phyloP scores from a whole-genome alignment of 2,797 vertebrate species.

The Picus viridis region DNA sequence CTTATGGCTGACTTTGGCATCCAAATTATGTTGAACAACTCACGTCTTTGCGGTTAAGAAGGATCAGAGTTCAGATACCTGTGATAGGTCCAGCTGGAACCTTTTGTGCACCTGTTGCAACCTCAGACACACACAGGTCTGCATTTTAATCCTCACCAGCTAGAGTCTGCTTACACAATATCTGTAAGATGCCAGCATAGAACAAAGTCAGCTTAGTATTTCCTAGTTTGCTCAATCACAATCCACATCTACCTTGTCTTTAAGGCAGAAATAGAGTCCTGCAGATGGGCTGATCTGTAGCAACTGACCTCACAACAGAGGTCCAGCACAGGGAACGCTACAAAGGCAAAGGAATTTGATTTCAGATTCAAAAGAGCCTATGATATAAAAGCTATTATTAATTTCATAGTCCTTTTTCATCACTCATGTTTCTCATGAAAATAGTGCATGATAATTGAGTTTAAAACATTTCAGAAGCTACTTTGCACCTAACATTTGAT shows the following conservation, averaged over 20 bases:
- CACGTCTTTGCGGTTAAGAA: neutral
- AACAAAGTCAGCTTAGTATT: slow-evolving; percentile 1
- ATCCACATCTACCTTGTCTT: neutral
- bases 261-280: neutral
- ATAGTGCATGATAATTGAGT: neutral
- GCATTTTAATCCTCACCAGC: neutral
- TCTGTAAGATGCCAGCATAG: neutral
- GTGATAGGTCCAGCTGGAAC: neutral
- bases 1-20: neutral
- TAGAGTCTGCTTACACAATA: slow-evolving; percentile 13
- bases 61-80: neutral
- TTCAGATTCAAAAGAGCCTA: neutral
- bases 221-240: neutral
- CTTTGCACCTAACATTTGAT: neutral
- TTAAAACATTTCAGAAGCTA: slow-evolving; percentile 15
- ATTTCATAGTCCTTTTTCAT: neutral
- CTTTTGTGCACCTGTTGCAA: neutral
- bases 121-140: neutral
- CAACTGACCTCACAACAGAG: neutral
- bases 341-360: neutral
- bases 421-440: neutral
- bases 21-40: neutral
- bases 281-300: neutral
- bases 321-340: neutral
- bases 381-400: neutral